Percentiles rank a stretch among this genome's conserved stretches.
Conservation (phyloP, 2,113 vertebrate species). For the Onychostruthus taczanowskii region DNA sequence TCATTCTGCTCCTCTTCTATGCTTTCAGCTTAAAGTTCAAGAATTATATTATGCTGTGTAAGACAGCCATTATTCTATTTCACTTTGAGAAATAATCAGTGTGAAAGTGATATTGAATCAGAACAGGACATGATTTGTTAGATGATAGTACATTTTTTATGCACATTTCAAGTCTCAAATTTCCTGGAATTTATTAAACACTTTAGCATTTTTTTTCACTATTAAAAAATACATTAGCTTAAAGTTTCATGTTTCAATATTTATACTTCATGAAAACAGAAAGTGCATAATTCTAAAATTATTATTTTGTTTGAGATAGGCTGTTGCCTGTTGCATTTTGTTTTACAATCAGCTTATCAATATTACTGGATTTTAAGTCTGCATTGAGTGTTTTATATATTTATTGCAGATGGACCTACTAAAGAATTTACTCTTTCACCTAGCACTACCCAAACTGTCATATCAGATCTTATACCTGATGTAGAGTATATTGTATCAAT, state of each 20-base stretch:
- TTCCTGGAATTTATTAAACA: neutral
- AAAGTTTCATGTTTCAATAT: neutral
- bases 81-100: neutral
- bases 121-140: neutral
- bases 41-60: neutral
- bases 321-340: neutral
- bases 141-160: neutral
- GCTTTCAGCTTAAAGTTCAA: neutral
- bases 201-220: neutral
- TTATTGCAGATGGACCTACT: conserved; percentile 80
- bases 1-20: neutral
- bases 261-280: neutral
- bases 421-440: conserved; percentile 87
- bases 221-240: neutral
- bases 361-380: neutral
- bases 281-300: neutral
- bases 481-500: conserved; percentile 87
- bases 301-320: neutral
- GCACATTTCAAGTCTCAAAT: neutral
- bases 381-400: conserved; percentile 14
- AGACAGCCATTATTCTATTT: neutral
- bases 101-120: neutral
- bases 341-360: neutral
- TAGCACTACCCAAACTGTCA: conserved; percentile 81
- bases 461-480: conserved; percentile 85